Base-by-base conservation (phyloP, 2,888 invertebrate genomes). In the Melanostoma mellinum region DNA sequence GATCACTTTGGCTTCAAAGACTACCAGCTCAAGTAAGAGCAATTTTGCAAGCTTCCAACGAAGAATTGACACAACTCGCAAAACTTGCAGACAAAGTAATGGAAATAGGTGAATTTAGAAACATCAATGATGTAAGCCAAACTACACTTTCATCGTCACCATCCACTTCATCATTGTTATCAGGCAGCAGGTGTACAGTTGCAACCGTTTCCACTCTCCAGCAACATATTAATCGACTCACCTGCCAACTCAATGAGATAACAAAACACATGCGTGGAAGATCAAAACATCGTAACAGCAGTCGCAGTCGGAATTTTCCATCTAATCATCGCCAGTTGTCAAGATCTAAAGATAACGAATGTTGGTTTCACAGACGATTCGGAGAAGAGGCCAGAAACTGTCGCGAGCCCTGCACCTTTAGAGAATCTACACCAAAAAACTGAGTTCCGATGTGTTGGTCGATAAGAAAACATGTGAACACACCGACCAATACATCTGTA, bases 361-460 rank as follows among this genome's bases (percentile, higher is more conserved):
- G 79, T 48, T 85, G 76, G 80, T 85, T 73, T 42, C 77, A 80
- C n/a, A n/a, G n/a, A n/a, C n/a, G n/a, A n/a, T n/a, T n/a, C n/a
- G n/a, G n/a, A n/a, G n/a, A n/a, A n/a, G n/a, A n/a, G n/a, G n/a
- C n/a, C 10, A 58, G 46, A n/a, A 85, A 74, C n/a, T 85, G 74
- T 42, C 60, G 74, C 4, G 61, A 75, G 9, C 75, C 75, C 1
- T 85, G 79, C 6, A 44, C 6, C 2, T 72, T 56, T 30, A 56
- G 42, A 10, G 4, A 0, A n/a, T 32, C 50, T 1, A 30, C 40
- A 6, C 36, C 69, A 79, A 79, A 74, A 74, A 80, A 77, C 73
- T 73, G 60, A 68, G 4, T 44, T 4, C 0, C 9, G n/a, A 32
- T 42, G 65, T 56, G 32, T 50, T 55, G 52, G 52, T 36, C 44